Evolutionary conservation across 1,140 invertebrate genomes (phyloP).

Genomic region (Macrocentrus cingulum): DNA sequence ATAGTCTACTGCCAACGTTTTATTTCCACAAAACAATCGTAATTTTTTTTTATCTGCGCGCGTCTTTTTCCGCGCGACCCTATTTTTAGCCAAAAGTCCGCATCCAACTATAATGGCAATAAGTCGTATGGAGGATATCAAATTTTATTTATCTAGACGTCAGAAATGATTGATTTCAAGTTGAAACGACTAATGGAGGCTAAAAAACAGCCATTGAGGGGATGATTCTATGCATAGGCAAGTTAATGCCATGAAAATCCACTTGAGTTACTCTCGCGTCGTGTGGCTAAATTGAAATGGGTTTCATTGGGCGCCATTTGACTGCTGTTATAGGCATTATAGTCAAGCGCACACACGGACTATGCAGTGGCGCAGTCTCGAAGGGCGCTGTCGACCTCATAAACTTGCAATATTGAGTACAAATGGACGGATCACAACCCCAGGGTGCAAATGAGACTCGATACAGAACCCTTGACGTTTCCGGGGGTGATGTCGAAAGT

Average conservation of each 20-base stretch:
- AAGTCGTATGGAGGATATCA: too few relatives aligned
- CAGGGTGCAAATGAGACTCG: conserved; percentile 53
- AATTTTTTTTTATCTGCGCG: too few relatives aligned
- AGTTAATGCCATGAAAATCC: conserved; percentile 13
- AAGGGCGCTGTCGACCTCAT: conserved; percentile 48
- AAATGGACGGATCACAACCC: conserved; percentile 47
- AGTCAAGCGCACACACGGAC: too few relatives aligned
- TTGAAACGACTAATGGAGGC: too few relatives aligned
- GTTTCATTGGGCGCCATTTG: conserved; percentile 10
- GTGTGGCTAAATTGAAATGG: conserved; percentile 20
- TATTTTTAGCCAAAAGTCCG: too few relatives aligned
- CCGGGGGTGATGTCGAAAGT: neutral
- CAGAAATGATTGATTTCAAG: too few relatives aligned
- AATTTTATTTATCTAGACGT: too few relatives aligned
- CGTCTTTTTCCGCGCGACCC: too few relatives aligned
- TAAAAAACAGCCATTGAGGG: too few relatives aligned
- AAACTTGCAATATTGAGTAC: conserved; percentile 61
- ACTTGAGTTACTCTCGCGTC: conserved; percentile 15
- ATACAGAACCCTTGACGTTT: conserved; percentile 5
- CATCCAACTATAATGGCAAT: too few relatives aligned
- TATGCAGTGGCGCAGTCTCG: conserved; percentile 21
- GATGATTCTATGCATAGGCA: conserved; percentile 13
- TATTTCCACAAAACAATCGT: too few relatives aligned
- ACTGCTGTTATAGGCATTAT: conserved; percentile 14
- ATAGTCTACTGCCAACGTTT: neutral